Base-by-base conservation (phyloP, 1,140 invertebrate genomes). In the Polypedilum pembai region DNA sequence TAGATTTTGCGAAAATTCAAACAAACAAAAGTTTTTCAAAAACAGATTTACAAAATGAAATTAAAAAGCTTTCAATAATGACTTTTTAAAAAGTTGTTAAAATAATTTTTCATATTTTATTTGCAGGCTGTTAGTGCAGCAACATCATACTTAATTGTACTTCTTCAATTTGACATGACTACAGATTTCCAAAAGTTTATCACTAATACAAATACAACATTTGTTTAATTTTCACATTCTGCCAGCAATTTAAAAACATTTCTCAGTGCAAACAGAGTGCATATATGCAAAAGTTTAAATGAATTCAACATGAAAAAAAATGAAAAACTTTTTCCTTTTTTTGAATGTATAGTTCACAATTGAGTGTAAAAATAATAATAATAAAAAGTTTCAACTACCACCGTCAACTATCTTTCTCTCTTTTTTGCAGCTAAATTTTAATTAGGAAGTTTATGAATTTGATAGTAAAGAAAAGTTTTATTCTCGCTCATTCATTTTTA, bases 91-190 rank as follows among this genome's bases (percentile, higher is more conserved):
- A 56, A 17, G 7, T 40, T 40, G 15, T 66, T n/a, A n/a, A n/a
- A n/a, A n/a, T n/a, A n/a, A 74, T 21, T 73, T 15, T 40, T n/a
- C 75, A 3, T 73, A 73, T 74, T 12, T 75, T 75, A 45, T 74
- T 78, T 80, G 1, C 74, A 82, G 81, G 80, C 81, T 73, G 79
- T 82, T 1, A 81, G 80, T 73, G 81, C 81, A 10, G 81, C 81
- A 72, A 82, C 81, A 12, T 82, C 81, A 7, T 82, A 82, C 75
- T 77, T 82, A 45, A 82, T 82, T 77, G 81, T 82, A 56, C 74
- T 82, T 77, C 76, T 82, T 74, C 81, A 82, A 74, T 82, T 82
- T 65, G 81, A 82, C 76, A 81, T 82, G 80, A 80, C 78, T 41
- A 63, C 80, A 41, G 74, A 75, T 41, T 81, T 81, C 73, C 75